A percentile compares a stretch with the other conserved stretches of the same genome.
These are phyloP conservation scores for Scaptomyza hsui DNA, from an alignment of 1,140 invertebrate genomes.

Conservation along the genomic window DNA sequence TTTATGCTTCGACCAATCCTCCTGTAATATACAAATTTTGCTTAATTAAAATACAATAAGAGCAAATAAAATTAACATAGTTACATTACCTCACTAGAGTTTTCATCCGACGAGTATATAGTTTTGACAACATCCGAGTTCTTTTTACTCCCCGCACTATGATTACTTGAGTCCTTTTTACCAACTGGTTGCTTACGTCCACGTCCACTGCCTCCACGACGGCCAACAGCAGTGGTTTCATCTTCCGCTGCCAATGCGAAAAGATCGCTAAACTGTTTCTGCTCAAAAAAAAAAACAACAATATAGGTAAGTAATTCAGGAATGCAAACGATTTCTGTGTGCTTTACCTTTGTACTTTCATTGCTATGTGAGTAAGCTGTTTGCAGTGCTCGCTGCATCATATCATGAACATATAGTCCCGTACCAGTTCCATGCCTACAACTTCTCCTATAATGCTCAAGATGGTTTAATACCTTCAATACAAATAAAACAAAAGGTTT, in stretches of 20 bases:
- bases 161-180: constrained; percentile 80
- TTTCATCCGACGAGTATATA: constrained; percentile 81
- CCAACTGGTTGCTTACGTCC: constrained; percentile 75
- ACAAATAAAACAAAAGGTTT: constrained; percentile 11
- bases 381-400: constrained; percentile 94
- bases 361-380: constrained; percentile 91
- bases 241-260: constrained; percentile 96
- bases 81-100: constrained; percentile 72
- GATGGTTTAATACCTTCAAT: constrained; percentile 93
- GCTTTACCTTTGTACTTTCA: constrained; percentile 88
- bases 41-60: not conserved
- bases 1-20: constrained; percentile 82
- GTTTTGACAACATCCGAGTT: constrained; percentile 75
- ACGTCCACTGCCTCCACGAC: constrained; percentile 77
- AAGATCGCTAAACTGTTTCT: constrained; percentile 95
- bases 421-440: constrained; percentile 87
- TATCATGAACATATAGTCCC: constrained; percentile 88
- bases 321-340: not conserved
- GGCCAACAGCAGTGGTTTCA: constrained; percentile 85
- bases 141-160: constrained; percentile 76
- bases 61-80: not conserved
- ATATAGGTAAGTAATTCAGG: not conserved
- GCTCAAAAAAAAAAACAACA: constrained; percentile 62
- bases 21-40: constrained; percentile 47
- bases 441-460: constrained; percentile 94